A percentile compares a stretch with the other conserved stretches of the same genome.
These are phyloP conservation scores for Drosophila paramelanica DNA, from an alignment of 2,888 invertebrate genomes.

Conservation along the genomic window DNA sequence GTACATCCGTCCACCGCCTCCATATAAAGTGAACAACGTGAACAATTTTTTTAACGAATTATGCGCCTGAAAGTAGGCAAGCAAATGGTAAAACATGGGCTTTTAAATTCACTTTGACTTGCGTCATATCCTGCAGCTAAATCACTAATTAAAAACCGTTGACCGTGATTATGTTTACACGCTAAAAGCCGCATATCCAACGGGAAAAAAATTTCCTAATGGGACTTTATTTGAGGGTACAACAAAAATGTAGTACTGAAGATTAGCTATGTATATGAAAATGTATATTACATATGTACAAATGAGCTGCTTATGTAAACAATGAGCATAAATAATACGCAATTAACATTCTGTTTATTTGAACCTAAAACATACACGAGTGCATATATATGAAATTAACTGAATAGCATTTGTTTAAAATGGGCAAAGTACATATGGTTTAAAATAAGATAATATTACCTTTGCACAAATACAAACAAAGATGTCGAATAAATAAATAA, in stretches of 20 bases:
- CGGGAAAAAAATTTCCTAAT: not conserved
- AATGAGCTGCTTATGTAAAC: constrained; percentile 1
- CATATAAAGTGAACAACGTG: not conserved
- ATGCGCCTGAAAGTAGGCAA: constrained; percentile 26
- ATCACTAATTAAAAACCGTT: constrained; percentile 69
- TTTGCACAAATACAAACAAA: not conserved
- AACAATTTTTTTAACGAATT: constrained; percentile 32
- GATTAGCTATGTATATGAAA: not conserved
- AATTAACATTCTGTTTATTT: constrained; percentile 19
- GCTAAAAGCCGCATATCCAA: constrained; percentile 22
- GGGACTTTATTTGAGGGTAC: constrained; percentile 3
- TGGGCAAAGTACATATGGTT: not conserved
- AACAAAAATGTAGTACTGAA: constrained; percentile 12
- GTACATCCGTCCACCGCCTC: not conserved
- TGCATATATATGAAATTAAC: not conserved
- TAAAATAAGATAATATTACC: not conserved
- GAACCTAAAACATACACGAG: not conserved
- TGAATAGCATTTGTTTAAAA: not conserved
- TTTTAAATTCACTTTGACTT: constrained; percentile 62
- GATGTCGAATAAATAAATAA: not conserved
- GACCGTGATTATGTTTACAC: constrained; percentile 66
- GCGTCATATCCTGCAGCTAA: constrained; percentile 58
- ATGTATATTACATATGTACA: not conserved
- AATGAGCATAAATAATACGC: constrained; percentile 11
- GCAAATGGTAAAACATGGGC: not conserved